Conservation (phyloP, 2,888 invertebrate species). For the Laspeyria flexula region DNA sequence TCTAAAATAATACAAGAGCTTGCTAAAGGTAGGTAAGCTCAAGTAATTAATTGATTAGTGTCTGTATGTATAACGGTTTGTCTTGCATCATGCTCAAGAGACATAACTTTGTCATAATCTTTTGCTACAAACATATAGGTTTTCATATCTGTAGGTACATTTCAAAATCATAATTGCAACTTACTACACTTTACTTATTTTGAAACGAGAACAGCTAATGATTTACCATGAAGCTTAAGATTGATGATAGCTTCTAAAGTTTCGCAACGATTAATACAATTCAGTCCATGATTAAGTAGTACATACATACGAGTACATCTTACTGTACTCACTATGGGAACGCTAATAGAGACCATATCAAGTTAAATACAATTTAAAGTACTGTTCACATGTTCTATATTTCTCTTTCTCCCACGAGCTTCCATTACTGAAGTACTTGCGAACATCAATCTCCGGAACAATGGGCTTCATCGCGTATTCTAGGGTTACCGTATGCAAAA, state of each 20-base stretch:
- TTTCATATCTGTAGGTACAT: no score
- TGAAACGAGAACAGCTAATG: neutral
- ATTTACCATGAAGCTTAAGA: neutral
- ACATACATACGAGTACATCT: conserved; percentile 31
- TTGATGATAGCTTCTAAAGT: conserved; percentile 10
- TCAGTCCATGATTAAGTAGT: conserved; percentile 22
- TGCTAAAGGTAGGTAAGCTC: no score
- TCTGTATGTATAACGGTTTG: no score
- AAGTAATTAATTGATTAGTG: no score
- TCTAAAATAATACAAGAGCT: no score
- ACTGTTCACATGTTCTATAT: conserved; percentile 79
- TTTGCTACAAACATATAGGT: neutral
- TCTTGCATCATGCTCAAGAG: no score
- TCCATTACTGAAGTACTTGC: conserved; percentile 56
- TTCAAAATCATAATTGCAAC: neutral
- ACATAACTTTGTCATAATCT: neutral
- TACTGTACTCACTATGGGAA: conserved; percentile 35
- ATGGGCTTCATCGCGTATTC: conserved; percentile 49
- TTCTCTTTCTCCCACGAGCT: conserved; percentile 68
- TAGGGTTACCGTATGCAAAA: conserved; percentile 10
- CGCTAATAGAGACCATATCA: conserved; percentile 26
- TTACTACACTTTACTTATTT: neutral
- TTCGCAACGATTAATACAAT: conserved; percentile 24
- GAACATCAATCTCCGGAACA: conserved; percentile 73
- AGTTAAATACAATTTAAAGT: conserved; percentile 41